phyloP scores from a whole-genome alignment of 2,888 invertebrate species.

The Timandra comae region DNA sequence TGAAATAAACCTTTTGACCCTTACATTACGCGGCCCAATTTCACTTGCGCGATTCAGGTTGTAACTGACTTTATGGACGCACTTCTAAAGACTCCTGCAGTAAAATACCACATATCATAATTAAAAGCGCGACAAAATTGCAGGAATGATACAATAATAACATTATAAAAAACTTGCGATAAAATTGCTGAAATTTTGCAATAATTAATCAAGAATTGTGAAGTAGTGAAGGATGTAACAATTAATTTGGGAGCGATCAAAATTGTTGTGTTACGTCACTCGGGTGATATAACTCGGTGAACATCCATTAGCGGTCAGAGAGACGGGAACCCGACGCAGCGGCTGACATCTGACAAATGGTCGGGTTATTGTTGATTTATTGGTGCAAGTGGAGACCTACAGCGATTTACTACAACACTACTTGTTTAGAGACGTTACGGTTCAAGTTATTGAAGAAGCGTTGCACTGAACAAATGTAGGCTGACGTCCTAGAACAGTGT shows the following conservation, averaged over 20 bases:
- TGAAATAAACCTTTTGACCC: background rate
- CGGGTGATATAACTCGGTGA: slow-evolving; percentile 22
- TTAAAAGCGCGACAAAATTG: too few relatives aligned
- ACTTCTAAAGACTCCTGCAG: background rate
- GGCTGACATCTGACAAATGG: slow-evolving; percentile 39
- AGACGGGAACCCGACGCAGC: slow-evolving; percentile 6
- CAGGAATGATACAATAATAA: background rate
- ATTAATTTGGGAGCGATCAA: background rate
- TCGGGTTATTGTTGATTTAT: slow-evolving; percentile 27
- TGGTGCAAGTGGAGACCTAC: slow-evolving; percentile 8
- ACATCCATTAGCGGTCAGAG: slow-evolving; percentile 35
- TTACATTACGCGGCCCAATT: background rate
- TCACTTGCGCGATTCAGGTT: background rate
- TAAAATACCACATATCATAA: too few relatives aligned
- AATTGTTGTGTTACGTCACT: slow-evolving; percentile 6
- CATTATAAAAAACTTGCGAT: background rate
- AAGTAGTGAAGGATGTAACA: background rate
- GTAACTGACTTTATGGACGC: background rate
- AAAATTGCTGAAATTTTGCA: too few relatives aligned
- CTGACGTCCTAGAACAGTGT: too few relatives aligned
- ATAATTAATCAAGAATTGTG: background rate
- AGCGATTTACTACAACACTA: slow-evolving; percentile 1
- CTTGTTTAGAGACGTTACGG: too few relatives aligned
- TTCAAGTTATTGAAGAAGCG: too few relatives aligned
- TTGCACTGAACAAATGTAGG: too few relatives aligned